A percentile compares a stretch with the other conserved stretches of the same genome.
Evolutionary conservation across 2,113 vertebrate species (phyloP).

Genomic region (Calyptomena viridis): DNA sequence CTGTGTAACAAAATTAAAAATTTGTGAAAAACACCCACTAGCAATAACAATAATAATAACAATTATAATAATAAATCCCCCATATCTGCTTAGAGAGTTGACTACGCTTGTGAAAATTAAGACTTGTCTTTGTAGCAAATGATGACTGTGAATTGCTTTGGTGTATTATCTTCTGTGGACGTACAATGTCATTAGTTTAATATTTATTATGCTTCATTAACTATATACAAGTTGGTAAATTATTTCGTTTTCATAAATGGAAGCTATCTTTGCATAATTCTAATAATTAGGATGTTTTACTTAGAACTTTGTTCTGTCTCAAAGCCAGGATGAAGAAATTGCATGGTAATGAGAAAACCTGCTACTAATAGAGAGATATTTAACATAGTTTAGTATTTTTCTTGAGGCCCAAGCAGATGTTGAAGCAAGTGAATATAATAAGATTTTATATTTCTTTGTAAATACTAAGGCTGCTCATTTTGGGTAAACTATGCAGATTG

Average conservation of each 20-base stretch:
- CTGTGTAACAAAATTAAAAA: background rate
- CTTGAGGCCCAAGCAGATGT: background rate
- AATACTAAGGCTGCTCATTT: background rate
- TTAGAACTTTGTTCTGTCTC: background rate
- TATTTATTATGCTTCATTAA: constrained; percentile 51
- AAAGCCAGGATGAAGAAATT: constrained; percentile 2
- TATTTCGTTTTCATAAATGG: constrained; percentile 44
- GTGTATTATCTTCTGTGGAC: background rate
- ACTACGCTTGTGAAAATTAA: background rate
- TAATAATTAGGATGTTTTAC: constrained; percentile 24
- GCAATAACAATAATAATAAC: background rate
- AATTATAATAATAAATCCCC: background rate
- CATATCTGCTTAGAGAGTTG: background rate
- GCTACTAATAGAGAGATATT: background rate
- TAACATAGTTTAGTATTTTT: background rate
- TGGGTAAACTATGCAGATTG: background rate
- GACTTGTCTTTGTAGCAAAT: background rate
- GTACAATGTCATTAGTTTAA: constrained; percentile 51
- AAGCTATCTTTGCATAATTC: constrained; percentile 21
- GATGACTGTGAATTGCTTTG: constrained; percentile 15
- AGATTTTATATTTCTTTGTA: background rate
- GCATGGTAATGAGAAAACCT: background rate
- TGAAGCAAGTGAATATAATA: background rate
- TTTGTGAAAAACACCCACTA: background rate
- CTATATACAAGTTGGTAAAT: constrained; percentile 32